Evolutionary conservation across 2,888 invertebrate species (phyloP), one percentile per base, ranked within the genome.

Genomic region (Molorchus minor): DNA sequence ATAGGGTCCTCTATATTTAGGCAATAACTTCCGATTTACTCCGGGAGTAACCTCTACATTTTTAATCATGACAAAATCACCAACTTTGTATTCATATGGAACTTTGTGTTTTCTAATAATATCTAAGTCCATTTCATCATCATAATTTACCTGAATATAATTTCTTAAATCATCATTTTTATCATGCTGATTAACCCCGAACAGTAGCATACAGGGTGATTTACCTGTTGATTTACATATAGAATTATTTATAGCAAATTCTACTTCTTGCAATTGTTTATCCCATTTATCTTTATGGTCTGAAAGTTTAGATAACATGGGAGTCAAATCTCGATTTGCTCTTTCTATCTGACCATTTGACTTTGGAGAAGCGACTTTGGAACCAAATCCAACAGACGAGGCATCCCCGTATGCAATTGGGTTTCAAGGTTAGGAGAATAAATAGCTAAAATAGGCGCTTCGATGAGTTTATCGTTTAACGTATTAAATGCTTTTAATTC

Each of bases 1-100:
- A 57, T 71, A 69, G n/a, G 63, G 64, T 10, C 69, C 69, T 51
- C 38, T 56, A 52, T 56, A 67, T 56, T 71, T 69, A 15, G 65
- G 67, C 2, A 69, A 53, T 13, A 68, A 55, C 41, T 67, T 69
- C 58, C 63, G 67, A 41, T 63, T 68, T 19, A 61, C 52, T 7
- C 62, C 63, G n/a, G 61, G 46, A 2, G 62, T 67, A 2, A 52
- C 49, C 17, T 64, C 64, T 43, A 53, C 12, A 52, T 68, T 69
- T 41, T 33, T 54, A 12, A 70, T 45, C 57, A 69, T 57, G 15
- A 68, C 65, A 59, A 58, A 65, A 57, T 65, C 64, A 47, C 65
- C 67, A 16, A 53, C 25, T 35, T 55, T 38, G 36, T 62, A 62
- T n/a, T 44, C 38, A 46, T 15, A 17, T 17, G 65, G 56, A n/a